phyloP scores from a whole-genome alignment of 2,113 vertebrate species.

The Lanius ludovicianus region DNA sequence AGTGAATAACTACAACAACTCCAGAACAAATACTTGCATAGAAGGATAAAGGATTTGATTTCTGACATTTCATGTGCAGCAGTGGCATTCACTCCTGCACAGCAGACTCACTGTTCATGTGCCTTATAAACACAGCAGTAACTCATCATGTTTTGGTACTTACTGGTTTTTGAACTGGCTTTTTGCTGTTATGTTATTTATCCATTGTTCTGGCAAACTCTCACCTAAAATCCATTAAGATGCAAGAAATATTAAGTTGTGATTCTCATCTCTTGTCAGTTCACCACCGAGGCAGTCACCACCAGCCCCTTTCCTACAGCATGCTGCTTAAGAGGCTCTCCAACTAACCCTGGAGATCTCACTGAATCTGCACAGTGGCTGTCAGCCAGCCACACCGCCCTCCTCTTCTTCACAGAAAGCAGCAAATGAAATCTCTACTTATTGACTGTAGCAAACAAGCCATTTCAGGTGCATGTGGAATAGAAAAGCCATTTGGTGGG shows the following conservation, averaged over 20 bases:
- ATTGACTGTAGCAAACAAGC: background rate
- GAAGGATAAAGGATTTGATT: background rate
- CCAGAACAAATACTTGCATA: background rate
- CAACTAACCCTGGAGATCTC: background rate
- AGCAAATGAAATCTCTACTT: background rate
- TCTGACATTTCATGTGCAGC: background rate
- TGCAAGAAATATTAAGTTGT: background rate
- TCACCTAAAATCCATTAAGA: background rate
- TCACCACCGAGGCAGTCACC: background rate
- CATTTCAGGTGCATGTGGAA: background rate
- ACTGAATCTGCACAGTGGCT: background rate
- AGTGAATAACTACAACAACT: background rate
- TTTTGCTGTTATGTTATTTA: background rate
- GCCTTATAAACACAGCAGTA: background rate
- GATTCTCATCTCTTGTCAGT: background rate
- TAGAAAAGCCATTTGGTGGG: background rate
- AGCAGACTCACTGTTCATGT: background rate
- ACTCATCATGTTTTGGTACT: background rate
- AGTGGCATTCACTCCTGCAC: background rate
- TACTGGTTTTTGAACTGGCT: background rate
- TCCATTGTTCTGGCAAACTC: background rate
- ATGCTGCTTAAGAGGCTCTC: background rate
- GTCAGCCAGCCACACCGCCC: background rate
- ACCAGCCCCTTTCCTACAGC: background rate
- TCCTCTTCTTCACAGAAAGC: background rate